Evolutionary conservation across 2,113 vertebrate genomes (phyloP).

Genomic region (Serinus canaria): DNA sequence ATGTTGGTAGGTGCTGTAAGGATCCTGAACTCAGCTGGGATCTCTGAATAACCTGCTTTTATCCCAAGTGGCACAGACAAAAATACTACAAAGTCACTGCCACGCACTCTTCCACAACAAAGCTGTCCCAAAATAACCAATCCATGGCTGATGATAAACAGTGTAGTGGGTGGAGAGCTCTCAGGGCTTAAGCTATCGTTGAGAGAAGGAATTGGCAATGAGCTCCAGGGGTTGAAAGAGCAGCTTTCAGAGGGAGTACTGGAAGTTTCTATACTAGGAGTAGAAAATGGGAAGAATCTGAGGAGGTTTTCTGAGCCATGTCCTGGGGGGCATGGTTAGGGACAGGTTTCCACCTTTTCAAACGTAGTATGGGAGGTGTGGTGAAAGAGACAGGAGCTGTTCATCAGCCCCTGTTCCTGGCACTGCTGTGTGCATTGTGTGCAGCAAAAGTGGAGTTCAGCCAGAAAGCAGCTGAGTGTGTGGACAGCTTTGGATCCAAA

Average conservation of each 20-base stretch:
- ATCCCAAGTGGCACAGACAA: neutral
- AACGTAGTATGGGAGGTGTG: neutral
- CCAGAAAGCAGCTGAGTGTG: slow-evolving; percentile 50
- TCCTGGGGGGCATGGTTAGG: neutral
- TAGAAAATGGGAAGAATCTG: neutral
- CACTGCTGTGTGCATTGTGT: neutral
- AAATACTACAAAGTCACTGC: neutral
- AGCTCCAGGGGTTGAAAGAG: neutral
- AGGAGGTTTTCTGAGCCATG: neutral
- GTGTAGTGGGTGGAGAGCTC: neutral
- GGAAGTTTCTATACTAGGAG: neutral
- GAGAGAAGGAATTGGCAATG: neutral
- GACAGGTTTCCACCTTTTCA: neutral
- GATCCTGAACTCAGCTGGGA: neutral
- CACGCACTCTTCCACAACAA: neutral
- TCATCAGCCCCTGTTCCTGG: neutral
- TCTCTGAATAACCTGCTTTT: neutral
- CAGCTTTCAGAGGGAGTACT: neutral
- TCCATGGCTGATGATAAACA: neutral
- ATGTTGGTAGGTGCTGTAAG: neutral
- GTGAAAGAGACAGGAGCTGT: neutral
- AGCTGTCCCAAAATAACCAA: neutral
- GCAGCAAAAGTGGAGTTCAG: neutral
- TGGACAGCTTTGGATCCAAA: slow-evolving; percentile 38
- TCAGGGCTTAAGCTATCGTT: neutral